Evolutionary conservation across 92 coral and sea anemone genomes (phyloP).

Genomic region (Siderastrea radians): DNA sequence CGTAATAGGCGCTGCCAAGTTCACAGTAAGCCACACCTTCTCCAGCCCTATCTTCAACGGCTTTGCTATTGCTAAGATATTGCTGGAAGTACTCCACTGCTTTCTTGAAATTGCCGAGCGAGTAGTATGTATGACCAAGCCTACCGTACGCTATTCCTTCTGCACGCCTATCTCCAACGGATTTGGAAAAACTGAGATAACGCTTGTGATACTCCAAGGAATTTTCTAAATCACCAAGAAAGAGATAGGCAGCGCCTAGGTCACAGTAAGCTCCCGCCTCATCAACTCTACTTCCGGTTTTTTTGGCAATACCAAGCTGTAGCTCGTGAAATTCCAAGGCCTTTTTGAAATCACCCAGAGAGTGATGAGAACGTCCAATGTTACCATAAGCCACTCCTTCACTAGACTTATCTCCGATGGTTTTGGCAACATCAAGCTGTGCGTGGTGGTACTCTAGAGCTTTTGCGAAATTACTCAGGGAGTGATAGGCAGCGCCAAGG

Average conservation of each 20-base stretch:
- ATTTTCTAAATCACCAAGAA: too few relatives aligned
- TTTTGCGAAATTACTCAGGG: not conserved
- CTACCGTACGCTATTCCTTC: too few relatives aligned
- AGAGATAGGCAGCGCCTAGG: constrained; percentile 3
- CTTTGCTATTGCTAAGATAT: not conserved
- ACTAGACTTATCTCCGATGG: not conserved
- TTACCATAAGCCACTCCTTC: not conserved
- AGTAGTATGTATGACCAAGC: too few relatives aligned
- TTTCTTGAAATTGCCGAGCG: not conserved
- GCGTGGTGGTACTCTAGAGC: not conserved
- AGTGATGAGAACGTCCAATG: not conserved
- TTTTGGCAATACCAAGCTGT: not conserved
- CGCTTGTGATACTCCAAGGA: too few relatives aligned
- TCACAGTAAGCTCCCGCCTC: not conserved
- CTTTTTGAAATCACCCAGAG: constrained; percentile 5
- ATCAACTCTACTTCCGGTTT: constrained; percentile 9
- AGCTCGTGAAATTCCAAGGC: constrained; percentile 7
- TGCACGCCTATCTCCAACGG: too few relatives aligned
- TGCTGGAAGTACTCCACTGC: not conserved
- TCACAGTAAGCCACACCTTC: not conserved
- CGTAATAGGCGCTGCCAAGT: not conserved
- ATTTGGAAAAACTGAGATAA: too few relatives aligned
- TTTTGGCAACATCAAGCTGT: not conserved
- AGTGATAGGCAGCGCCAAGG: not conserved
- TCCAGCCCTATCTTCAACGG: not conserved